Base-by-base conservation (phyloP, 2,113 vertebrate species). In the Hippocampus comes region DNA sequence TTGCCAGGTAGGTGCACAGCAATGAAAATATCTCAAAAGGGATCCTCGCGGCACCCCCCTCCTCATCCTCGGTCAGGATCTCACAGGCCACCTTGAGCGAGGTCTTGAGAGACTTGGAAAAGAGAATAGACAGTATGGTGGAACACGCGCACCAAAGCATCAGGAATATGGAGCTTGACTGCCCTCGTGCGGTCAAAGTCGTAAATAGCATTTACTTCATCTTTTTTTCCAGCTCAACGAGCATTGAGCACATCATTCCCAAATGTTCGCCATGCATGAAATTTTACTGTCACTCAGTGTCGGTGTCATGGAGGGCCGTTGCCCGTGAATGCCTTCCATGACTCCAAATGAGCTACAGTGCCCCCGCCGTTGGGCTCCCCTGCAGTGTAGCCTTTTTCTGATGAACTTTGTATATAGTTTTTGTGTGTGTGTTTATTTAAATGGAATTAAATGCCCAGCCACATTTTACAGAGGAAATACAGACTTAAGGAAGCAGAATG, bases 81-180 rank as follows among this genome's bases (percentile, higher is more conserved):
- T 97, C 93, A 0, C 96, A 97, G 23, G 93, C 90, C 18, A 91
- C 77, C 81, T 93, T 96, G 90, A 97, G 85, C 1, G 96, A 92
- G 0, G 87, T 89, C 63, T 80, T 73, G 14, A 99, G 80, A 0
- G 90, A 92, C 96, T 66, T 97, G 80, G 30, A 42, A 60, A 57
- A 41, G 10, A 64, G 20, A 48, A 67, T 21, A 64, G 34, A 70
- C 9, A 30, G 49, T n/a, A 9, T 34, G 70, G 27, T 73, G 53
- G 42, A 18, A 64, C 9, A 7, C 63, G 48, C 23, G 55, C 4
- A 12, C 53, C 11, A 15, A 15, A 42, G 2, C 3, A 10, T 7
- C 34, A 20, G 34, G 14, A 49, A 41, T 56, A 75, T 46, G 69
- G 79, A 70, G 46, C 83, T 74, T 74, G 63, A 87, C 80, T 89